Percentiles rank a stretch among this genome's conserved stretches.
Evolutionary conservation across 1,140 invertebrate genomes (phyloP).

Genomic region (Scaptomyza pallida): DNA sequence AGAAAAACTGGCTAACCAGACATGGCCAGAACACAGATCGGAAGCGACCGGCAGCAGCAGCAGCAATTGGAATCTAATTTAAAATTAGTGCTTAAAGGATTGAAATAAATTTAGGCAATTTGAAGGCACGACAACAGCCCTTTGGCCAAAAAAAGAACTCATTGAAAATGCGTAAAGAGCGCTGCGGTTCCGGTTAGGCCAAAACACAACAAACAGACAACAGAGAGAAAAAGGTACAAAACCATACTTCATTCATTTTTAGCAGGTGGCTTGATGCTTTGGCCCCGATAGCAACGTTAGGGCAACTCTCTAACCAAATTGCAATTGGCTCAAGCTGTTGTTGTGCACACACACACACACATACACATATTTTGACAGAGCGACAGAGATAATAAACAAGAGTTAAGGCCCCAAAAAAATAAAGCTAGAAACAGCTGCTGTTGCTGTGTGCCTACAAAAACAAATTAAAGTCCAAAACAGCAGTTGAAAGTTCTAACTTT

Average conservation of each 20-base stretch:
- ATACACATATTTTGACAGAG: slow-evolving; percentile 30
- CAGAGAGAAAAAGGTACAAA: neutral
- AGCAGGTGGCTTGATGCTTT: slow-evolving; percentile 75
- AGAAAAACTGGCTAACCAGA: slow-evolving; percentile 5
- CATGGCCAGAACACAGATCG: neutral
- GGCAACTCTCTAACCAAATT: slow-evolving; percentile 22
- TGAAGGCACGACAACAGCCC: slow-evolving; percentile 41
- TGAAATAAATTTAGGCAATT: slow-evolving; percentile 79
- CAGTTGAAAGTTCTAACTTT: slow-evolving; percentile 35
- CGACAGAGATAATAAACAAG: slow-evolving; percentile 26
- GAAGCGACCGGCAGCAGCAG: slow-evolving; percentile 6
- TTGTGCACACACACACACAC: too few relatives aligned
- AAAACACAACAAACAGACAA: neutral
- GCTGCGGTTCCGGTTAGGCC: slow-evolving; percentile 61
- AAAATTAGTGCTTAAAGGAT: slow-evolving; percentile 82
- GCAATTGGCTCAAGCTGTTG: slow-evolving; percentile 47
- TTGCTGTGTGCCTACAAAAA: neutral
- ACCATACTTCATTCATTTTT: slow-evolving; percentile 15
- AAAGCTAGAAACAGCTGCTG: slow-evolving; percentile 42
- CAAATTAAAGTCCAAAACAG: slow-evolving; percentile 5
- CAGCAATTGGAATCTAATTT: slow-evolving; percentile 79
- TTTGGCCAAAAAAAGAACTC: slow-evolving; percentile 35
- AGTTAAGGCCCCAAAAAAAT: slow-evolving; percentile 15
- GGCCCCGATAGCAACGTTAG: slow-evolving; percentile 45
- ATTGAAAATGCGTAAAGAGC: slow-evolving; percentile 69